Conservation (phyloP, 2,113 vertebrate species). For the Oryzias javanicus region DNA sequence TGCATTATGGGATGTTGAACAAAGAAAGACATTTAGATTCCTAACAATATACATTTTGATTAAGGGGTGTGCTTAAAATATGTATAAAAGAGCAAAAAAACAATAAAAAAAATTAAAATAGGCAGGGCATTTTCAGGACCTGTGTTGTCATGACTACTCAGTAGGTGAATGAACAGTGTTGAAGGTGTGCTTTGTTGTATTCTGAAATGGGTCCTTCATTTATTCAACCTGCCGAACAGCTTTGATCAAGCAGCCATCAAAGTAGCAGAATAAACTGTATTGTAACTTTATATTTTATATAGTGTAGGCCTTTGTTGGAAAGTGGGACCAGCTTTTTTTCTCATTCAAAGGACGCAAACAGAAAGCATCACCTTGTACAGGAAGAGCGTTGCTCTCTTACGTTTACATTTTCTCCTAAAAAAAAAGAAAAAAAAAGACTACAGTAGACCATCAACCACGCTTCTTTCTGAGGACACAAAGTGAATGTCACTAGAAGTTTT, state of each 20-base stretch:
- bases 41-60: slow-evolving; percentile 62
- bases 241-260: slow-evolving; percentile 62
- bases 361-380: slow-evolving; percentile 51
- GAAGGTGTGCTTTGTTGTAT: slow-evolving; percentile 62
- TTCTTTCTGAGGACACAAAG: slow-evolving; percentile 19
- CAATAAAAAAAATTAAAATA: slow-evolving; percentile 36
- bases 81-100: neutral
- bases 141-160: slow-evolving; percentile 55
- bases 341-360: slow-evolving; percentile 54
- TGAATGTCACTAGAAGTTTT: slow-evolving; percentile 35
- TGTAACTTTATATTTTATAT: slow-evolving; percentile 68
- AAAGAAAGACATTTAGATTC: slow-evolving; percentile 62
- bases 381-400: slow-evolving; percentile 55
- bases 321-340: slow-evolving; percentile 63
- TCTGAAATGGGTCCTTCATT: slow-evolving; percentile 57
- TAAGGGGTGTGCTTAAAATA: slow-evolving; percentile 48
- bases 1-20: slow-evolving; percentile 66
- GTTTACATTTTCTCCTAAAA: slow-evolving; percentile 60
- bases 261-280: slow-evolving; percentile 71
- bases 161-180: slow-evolving; percentile 61
- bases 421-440: slow-evolving; percentile 5
- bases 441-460: slow-evolving; percentile 30
- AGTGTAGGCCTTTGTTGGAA: slow-evolving; percentile 62
- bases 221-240: slow-evolving; percentile 51
- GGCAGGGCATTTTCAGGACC: slow-evolving; percentile 37